phyloP scores from a whole-genome alignment of 1,140 invertebrate species.

The Papilio xuthus region DNA sequence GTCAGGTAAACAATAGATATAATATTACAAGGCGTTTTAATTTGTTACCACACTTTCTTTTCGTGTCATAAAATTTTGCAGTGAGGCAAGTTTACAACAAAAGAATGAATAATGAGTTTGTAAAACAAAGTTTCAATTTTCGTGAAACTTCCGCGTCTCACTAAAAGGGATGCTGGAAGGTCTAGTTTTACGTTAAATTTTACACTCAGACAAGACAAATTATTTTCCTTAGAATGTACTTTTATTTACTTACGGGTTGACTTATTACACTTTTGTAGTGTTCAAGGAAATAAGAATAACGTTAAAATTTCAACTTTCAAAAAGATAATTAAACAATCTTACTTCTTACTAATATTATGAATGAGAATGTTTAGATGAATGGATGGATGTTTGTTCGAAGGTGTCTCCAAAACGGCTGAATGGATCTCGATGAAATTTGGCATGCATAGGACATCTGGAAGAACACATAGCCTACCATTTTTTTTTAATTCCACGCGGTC shows the following conservation, averaged over 20 bases:
- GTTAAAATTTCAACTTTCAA: not conserved
- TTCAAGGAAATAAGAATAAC: not conserved
- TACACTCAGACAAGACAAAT: slow-evolving; percentile 38
- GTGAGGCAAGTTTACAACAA: slow-evolving; percentile 66
- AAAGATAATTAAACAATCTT: too few species aligned
- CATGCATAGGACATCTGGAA: too few species aligned
- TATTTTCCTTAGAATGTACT: slow-evolving; percentile 28
- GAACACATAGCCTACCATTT: too few species aligned
- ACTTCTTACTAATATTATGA: too few species aligned
- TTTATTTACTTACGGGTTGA: slow-evolving; percentile 28
- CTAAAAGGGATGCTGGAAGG: slow-evolving; percentile 57
- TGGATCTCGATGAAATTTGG: too few species aligned
- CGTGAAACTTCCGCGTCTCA: slow-evolving; percentile 64
- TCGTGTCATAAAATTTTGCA: slow-evolving; percentile 74
- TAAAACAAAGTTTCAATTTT: slow-evolving; percentile 78
- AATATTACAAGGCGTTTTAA: slow-evolving; percentile 75
- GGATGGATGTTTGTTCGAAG: too few species aligned
- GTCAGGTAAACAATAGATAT: slow-evolving; percentile 48
- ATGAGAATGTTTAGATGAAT: too few species aligned
- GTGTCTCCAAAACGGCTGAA: too few species aligned
- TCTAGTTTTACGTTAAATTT: slow-evolving; percentile 61
- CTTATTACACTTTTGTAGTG: not conserved
- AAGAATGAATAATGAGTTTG: slow-evolving; percentile 78
- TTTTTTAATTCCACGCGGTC: too few species aligned
- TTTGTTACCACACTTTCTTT: slow-evolving; percentile 76